Base-by-base conservation (phyloP, 2,888 invertebrate genomes). In the Drosophila hawaiiensis region DNA sequence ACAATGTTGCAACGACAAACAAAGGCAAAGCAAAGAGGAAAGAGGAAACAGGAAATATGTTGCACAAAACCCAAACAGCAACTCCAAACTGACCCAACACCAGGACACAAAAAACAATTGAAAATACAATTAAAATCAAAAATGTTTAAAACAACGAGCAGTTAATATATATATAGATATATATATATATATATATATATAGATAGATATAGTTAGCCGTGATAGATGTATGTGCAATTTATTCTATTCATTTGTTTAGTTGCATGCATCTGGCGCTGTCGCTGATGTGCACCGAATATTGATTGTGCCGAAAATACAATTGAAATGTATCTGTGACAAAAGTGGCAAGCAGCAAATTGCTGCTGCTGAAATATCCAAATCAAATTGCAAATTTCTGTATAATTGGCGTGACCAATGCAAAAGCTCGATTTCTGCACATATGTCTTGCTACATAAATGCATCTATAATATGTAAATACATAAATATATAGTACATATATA, bases 361-460 rank as follows among this genome's bases (percentile, higher is more conserved):
- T 74, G 80, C 68, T 80, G 80, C 68, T 80, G 76, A 82, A 84
- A 78, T 84, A 87, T 78, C 80, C 73, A 87, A 87, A 84, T 83
- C 78, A 79, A 90, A 89, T 84, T 77, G 78, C 76, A 73, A 72
- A 68, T 79, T 81, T 83, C 28, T 90, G 88, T 91, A 90, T 91
- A 90, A 91, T 91, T 89, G 88, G 76, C 81, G 74, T 74, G 84
- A 78, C 64, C 78, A 76, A 80, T 84, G 88, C 82, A 78, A 88
- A 85, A 80, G 75, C 76, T 85, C 68, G 66, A 59, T 55, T 80
- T 50, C 52, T 41, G 54, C 59, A 37, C 68, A 67, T 28, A 53
- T 33, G 37, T 35, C 33, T 6, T 35, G 6, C 5, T 5, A 16
- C 16, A 25, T 35, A 14, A n/a, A 31, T 59, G 22, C 59, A 54